These are phyloP conservation scores for Scomber scombrus DNA, from an alignment of 2,113 vertebrate genomes.

Conservation along the genomic window DNA sequence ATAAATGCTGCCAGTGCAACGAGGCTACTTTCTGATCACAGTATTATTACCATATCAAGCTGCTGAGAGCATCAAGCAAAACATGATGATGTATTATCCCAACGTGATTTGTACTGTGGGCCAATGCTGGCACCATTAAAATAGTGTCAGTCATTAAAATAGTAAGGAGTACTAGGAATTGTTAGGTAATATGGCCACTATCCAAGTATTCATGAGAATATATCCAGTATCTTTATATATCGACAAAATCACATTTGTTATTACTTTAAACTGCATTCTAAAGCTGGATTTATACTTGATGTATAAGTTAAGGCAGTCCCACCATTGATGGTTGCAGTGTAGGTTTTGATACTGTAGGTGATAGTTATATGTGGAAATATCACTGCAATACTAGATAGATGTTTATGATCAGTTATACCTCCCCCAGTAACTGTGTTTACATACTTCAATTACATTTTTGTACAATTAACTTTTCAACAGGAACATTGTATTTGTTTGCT, in stretches of 20 bases:
- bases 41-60: slow-evolving; percentile 4
- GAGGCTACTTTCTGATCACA: slow-evolving; percentile 1
- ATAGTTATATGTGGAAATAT: background rate
- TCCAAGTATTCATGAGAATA: background rate
- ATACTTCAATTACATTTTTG: too few relatives aligned
- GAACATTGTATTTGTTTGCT: too few relatives aligned
- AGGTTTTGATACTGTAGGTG: background rate
- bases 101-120: background rate
- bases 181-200: background rate
- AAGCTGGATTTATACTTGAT: background rate
- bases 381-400: too few relatives aligned
- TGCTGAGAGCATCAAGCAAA: background rate
- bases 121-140: background rate
- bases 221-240: background rate
- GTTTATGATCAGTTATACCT: background rate
- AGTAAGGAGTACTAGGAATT: too few relatives aligned
- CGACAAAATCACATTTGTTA: background rate
- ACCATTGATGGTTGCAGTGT: background rate
- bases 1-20: background rate
- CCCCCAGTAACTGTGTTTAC: too few relatives aligned
- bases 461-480: too few relatives aligned
- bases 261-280: background rate
- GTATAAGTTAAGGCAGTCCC: background rate
- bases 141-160: too few relatives aligned
- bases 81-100: background rate